phyloP scores from a whole-genome alignment of 1,140 invertebrate genomes.

The Drosophila truncata region DNA sequence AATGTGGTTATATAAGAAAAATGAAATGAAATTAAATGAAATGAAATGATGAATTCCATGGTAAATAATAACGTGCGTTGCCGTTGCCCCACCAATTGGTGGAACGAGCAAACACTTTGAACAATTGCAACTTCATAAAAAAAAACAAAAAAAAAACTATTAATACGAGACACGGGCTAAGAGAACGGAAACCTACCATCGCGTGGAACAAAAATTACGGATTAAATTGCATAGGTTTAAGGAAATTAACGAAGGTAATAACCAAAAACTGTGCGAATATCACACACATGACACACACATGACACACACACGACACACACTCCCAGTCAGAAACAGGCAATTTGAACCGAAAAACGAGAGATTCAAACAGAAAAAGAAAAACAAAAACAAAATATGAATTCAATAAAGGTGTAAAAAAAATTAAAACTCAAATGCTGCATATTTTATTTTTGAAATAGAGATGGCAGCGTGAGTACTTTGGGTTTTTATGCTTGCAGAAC shows the following conservation, averaged over 20 bases:
- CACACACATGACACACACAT: slow-evolving; percentile 9
- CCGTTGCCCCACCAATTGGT: slow-evolving; percentile 14
- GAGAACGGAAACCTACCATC: slow-evolving; percentile 35
- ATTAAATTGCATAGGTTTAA: slow-evolving; percentile 51
- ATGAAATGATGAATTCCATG: slow-evolving; percentile 24
- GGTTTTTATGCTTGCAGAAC: background rate
- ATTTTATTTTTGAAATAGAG: slow-evolving; percentile 24
- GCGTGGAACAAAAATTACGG: slow-evolving; percentile 43
- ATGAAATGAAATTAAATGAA: slow-evolving; percentile 2
- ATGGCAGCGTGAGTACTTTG: background rate
- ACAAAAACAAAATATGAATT: slow-evolving; percentile 57
- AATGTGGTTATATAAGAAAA: slow-evolving; percentile 59
- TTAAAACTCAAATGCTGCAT: slow-evolving; percentile 36
- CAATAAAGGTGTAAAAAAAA: slow-evolving; percentile 65
- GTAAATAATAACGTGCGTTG: slow-evolving; percentile 29
- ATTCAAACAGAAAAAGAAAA: slow-evolving; percentile 21
- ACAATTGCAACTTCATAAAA: slow-evolving; percentile 42
- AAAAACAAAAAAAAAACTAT: slow-evolving; percentile 12
- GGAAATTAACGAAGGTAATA: slow-evolving; percentile 41
- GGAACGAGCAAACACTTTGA: slow-evolving; percentile 23
- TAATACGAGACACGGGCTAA: slow-evolving; percentile 29
- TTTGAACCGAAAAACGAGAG: slow-evolving; percentile 25
- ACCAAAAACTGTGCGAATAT: slow-evolving; percentile 10
- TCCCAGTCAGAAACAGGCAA: slow-evolving; percentile 16
- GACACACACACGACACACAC: slow-evolving; percentile 19